phyloP scores from a whole-genome alignment of 1,140 invertebrate genomes.

The Acromyrmex charruanus region DNA sequence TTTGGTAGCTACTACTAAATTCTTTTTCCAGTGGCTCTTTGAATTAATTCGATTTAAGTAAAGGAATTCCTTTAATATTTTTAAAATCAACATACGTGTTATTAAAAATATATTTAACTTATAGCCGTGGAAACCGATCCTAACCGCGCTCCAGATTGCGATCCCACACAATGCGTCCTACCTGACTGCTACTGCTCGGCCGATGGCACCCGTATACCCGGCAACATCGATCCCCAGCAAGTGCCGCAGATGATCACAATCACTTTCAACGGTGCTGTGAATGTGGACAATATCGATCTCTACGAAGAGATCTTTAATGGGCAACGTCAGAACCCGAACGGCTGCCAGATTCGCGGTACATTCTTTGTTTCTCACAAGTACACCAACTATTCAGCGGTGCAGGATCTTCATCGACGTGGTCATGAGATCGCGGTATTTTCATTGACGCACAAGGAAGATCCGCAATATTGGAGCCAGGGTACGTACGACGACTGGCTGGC shows the following conservation, averaged over 20 bases:
- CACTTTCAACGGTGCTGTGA: constrained; percentile 98
- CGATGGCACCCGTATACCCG: constrained; percentile 96
- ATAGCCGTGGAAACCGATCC: constrained; percentile 95
- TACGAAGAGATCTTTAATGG: constrained; percentile 97
- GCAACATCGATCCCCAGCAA: constrained; percentile 92
- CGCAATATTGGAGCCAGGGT: constrained; percentile 95
- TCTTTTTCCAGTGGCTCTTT: too few relatives aligned
- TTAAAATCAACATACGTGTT: neutral
- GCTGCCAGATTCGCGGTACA: constrained; percentile 96
- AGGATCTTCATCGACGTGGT: constrained; percentile 96
- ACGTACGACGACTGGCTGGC: constrained; percentile 97
- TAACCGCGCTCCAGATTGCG: constrained; percentile 96
- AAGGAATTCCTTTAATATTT: neutral
- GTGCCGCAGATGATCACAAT: constrained; percentile 98
- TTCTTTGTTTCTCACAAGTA: constrained; percentile 99
- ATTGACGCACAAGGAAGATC: constrained; percentile 96
- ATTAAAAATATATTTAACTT: constrained; percentile 45
- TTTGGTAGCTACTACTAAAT: too few relatives aligned
- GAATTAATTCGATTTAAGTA: neutral
- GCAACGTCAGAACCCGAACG: constrained; percentile 95
- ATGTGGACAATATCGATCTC: constrained; percentile 96
- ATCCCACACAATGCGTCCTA: constrained; percentile 94
- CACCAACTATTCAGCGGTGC: constrained; percentile 97
- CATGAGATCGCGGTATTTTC: constrained; percentile 98
- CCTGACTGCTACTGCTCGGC: constrained; percentile 98